Evolutionary conservation across 2,113 vertebrate species (phyloP), one percentile per base, ranked within the genome.

Genomic region (Sinocyclocheilus anshuiensis): DNA sequence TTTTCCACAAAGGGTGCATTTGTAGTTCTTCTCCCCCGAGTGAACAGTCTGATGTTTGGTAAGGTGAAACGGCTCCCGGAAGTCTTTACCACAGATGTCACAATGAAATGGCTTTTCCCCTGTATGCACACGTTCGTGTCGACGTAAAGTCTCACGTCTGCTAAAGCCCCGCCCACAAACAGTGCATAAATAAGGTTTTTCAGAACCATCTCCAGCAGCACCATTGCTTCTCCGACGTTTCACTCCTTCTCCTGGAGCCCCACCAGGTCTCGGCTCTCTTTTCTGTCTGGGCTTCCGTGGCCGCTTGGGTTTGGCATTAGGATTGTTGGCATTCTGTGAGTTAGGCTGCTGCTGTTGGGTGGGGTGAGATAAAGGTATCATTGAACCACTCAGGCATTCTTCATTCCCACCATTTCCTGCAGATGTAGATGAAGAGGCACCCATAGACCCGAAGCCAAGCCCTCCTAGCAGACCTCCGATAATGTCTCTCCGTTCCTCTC

Each of bases 121-220:
- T 0, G 90, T 94, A 92, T 93, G 94, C 13, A 95, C 93, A 8
- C 94, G 92, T 83, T 93, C 93, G 87, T 94, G 95, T 12, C 93
- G 90, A 1, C 94, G 91, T 84, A 95, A 88, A 4, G 94, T 93
- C 77, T 94, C 92, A 0, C 92, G 93, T 76, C 94, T 76, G 59
- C 91, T 89, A 84, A 96, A 95, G 39, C 93, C 92, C 12, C 97
- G 96, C 84, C 94, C 91, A 53, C 97, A 99, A 3, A 96, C 92
- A 0, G 95, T 95, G 87, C 97, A 98, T 10, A 94, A 94, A 85
- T 97, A 97, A 10, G 97, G 97, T 83, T 96, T 92, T 87, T 99
- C 97, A 0, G 92, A 91, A 11, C 92, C 93, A 10, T 92, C 92
- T 0, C 94, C 93, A 0, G 91, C 89, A 7, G 92, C 90, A 0